phyloP scores from a whole-genome alignment of 2,888 invertebrate species.

The Resseliella maxima region DNA sequence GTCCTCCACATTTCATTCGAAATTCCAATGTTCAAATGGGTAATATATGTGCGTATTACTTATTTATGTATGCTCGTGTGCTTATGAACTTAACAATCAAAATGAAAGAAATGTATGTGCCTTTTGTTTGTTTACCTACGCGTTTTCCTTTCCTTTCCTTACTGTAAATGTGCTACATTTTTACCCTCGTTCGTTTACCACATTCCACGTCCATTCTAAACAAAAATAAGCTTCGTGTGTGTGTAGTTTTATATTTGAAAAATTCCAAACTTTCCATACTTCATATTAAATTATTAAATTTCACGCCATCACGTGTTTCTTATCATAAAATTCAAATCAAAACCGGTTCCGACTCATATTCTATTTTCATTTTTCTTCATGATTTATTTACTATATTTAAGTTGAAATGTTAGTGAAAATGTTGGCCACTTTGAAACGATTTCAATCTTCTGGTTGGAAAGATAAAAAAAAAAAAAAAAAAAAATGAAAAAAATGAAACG shows the following conservation, averaged over 20 bases:
- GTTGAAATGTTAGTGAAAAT: background rate
- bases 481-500: no score
- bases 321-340: slow-evolving; percentile 13
- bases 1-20: background rate
- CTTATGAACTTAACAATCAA: background rate
- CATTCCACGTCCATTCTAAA: background rate
- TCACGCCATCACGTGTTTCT: slow-evolving; percentile 51
- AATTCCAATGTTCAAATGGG: background rate
- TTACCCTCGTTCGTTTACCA: background rate
- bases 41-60: slow-evolving; percentile 26
- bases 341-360: background rate
- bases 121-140: slow-evolving; percentile 20
- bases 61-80: background rate
- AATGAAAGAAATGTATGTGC: background rate
- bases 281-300: slow-evolving; percentile 15
- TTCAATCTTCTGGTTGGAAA: no score
- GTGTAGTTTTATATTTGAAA: background rate
- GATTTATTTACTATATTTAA: background rate
- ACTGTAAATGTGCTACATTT: background rate
- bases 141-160: background rate
- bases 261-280: background rate
- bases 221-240: background rate
- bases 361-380: background rate
- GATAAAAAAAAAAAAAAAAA: no score
- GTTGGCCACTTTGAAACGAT: no score